Percentiles rank a stretch among this genome's conserved stretches.
Evolutionary conservation across 2,888 invertebrate genomes (phyloP).

Genomic region (Trichopria drosophilae): DNA sequence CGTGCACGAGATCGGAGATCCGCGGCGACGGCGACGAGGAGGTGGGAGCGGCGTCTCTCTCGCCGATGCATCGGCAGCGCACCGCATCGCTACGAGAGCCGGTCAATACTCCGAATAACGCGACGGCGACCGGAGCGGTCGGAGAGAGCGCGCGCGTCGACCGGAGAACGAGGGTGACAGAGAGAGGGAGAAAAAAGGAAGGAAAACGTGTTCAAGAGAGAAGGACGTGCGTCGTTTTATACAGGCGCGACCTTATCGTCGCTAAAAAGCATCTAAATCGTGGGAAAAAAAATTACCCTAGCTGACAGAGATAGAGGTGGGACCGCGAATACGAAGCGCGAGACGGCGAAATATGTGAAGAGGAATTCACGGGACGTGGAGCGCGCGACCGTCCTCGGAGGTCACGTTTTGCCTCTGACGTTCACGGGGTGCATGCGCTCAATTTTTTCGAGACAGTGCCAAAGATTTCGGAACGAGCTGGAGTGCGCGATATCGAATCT

Average conservation of each 20-base stretch:
- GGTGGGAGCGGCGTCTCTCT: conserved; percentile 29
- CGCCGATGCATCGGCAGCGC: conserved; percentile 26
- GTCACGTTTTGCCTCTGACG: conserved; percentile 14
- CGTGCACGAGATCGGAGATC: too few relatives aligned
- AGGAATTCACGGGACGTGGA: conserved; percentile 21
- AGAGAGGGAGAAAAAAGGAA: too few relatives aligned
- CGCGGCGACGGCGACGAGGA: too few relatives aligned
- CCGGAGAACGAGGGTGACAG: too few relatives aligned
- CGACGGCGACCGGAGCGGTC: conserved; percentile 37
- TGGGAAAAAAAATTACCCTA: neutral
- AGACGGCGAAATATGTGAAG: conserved; percentile 20
- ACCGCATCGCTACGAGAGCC: conserved; percentile 44
- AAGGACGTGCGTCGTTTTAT: conserved; percentile 4
- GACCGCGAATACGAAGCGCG: neutral
- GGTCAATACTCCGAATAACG: conserved; percentile 56
- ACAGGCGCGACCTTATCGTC: neutral
- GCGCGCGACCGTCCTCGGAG: conserved; percentile 18
- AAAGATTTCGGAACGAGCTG: too few relatives aligned
- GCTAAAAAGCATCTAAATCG: neutral
- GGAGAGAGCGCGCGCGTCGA: conserved; percentile 8
- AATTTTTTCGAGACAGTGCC: too few relatives aligned
- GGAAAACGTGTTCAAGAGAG: too few relatives aligned
- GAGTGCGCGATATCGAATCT: too few relatives aligned
- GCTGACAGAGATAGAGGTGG: neutral
- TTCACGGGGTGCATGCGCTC: conserved; percentile 12